phyloP scores from a whole-genome alignment of 2,797 vertebrate genomes.

The Melopsittacus undulatus region DNA sequence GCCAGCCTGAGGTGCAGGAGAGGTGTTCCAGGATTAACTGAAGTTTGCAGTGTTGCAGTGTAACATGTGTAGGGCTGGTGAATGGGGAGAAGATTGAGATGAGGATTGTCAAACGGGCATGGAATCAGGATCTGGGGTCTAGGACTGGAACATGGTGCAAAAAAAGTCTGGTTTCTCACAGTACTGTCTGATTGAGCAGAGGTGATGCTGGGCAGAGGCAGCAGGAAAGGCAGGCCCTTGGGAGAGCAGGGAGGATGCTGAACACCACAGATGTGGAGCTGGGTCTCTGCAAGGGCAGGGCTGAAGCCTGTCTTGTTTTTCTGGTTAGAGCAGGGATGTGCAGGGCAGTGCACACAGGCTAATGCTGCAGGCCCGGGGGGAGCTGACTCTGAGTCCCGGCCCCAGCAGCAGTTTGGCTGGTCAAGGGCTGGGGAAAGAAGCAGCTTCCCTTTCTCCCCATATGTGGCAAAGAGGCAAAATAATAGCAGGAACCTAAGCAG shows the following conservation, averaged over 20 bases:
- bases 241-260: background rate
- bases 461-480: background rate
- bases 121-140: background rate
- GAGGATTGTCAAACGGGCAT: background rate
- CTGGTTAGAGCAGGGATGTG: background rate
- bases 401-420: accelerated
- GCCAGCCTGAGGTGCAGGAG: background rate
- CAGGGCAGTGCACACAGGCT: background rate
- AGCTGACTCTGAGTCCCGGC: background rate
- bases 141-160: accelerated
- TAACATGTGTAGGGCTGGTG: background rate
- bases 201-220: background rate
- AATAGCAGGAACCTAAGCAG: background rate
- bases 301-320: background rate
- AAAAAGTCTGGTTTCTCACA: background rate
- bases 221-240: background rate
- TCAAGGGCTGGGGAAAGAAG: background rate
- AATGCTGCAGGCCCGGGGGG: background rate
- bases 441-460: background rate
- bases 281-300: background rate
- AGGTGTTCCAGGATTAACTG: background rate
- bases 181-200: background rate
- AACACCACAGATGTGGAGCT: accelerated
- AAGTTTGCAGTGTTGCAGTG: background rate
- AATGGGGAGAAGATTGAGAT: background rate